A percentile compares a stretch with the other conserved stretches of the same genome.
These are phyloP conservation scores for Nasonia giraulti DNA, from an alignment of 1,140 invertebrate species.

Conservation along the genomic window DNA sequence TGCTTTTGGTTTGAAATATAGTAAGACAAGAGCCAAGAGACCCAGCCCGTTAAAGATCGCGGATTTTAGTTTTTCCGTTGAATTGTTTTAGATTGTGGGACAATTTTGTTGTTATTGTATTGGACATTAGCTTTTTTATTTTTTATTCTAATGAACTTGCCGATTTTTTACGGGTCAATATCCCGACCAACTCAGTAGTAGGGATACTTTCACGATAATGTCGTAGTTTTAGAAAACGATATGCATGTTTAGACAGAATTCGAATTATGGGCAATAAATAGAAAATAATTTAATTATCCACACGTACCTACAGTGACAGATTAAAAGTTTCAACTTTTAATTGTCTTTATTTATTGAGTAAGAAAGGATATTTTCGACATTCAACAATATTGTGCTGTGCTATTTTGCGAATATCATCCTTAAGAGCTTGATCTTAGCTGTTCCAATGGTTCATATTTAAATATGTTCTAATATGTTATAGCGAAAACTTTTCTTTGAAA, in stretches of 20 bases:
- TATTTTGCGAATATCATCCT: not conserved
- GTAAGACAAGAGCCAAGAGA: not conserved
- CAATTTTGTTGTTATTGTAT: no score
- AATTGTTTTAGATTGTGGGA: no score
- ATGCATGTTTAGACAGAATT: constrained; percentile 3
- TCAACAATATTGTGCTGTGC: not conserved
- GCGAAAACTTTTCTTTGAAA: not conserved
- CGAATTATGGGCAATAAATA: not conserved
- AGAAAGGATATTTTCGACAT: not conserved
- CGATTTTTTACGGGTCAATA: no score
- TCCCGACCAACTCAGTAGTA: not conserved
- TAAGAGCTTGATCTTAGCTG: not conserved
- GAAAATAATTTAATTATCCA: not conserved
- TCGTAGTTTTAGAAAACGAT: not conserved
- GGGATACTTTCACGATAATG: not conserved
- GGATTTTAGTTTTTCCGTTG: no score
- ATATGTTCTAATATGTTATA: not conserved
- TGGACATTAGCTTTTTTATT: no score
- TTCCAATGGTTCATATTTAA: not conserved
- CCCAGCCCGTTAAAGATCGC: no score
- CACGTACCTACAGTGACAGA: not conserved
- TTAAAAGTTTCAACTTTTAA: constrained; percentile 26
- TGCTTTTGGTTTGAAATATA: not conserved
- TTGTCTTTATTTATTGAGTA: not conserved
- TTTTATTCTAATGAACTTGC: no score